Conservation (phyloP, 2,797 vertebrate genomes). For the Botia almorhae region DNA sequence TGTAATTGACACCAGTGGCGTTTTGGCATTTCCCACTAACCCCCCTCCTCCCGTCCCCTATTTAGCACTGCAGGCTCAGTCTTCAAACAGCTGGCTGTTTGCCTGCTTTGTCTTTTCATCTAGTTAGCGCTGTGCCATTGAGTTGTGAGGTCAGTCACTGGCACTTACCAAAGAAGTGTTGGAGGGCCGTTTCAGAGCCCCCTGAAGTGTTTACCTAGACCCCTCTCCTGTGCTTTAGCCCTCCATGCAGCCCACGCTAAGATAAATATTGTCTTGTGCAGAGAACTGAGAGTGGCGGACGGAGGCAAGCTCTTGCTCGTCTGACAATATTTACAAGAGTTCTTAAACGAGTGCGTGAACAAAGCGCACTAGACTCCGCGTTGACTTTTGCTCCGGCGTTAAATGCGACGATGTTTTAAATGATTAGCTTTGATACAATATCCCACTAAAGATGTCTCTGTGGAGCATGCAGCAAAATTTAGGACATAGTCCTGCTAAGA, state of each 20-base stretch:
- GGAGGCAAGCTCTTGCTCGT: conserved; percentile 67
- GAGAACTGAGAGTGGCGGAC: conserved; percentile 63
- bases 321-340: conserved; percentile 73
- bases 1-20: conserved; percentile 61
- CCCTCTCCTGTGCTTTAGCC: conserved; percentile 64
- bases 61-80: conserved; percentile 72
- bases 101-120: conserved; percentile 81
- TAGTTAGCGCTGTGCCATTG: conserved; percentile 84
- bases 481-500: neutral
- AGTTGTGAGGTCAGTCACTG: conserved; percentile 83
- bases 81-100: conserved; percentile 79
- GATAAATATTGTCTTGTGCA: conserved; percentile 82
- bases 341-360: conserved; percentile 67
- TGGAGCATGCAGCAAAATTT: neutral
- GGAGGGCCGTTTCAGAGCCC: conserved; percentile 82
- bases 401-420: conserved; percentile 48
- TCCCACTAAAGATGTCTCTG: neutral
- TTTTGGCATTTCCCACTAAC: conserved; percentile 73
- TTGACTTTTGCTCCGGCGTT: conserved; percentile 49
- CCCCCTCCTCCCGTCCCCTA: conserved; percentile 72
- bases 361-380: conserved; percentile 51
- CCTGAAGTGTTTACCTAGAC: conserved; percentile 82
- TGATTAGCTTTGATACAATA: conserved; percentile 12
- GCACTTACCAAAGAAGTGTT: conserved; percentile 79
- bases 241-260: conserved; percentile 65